These are phyloP conservation scores for Calephelis nemesis DNA, from an alignment of 1,140 invertebrate species.

Conservation along the genomic window DNA sequence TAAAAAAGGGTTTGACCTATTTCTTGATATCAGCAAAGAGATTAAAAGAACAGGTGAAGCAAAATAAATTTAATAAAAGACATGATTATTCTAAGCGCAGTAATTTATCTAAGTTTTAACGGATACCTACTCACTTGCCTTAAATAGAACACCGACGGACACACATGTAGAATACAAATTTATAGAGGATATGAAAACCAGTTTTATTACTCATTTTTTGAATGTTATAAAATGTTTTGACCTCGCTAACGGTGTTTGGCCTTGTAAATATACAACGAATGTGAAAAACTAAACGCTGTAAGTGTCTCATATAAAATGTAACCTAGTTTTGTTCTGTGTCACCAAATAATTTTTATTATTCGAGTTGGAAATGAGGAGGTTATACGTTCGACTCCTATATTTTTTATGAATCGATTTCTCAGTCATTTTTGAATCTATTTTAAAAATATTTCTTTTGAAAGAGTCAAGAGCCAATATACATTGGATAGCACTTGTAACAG, in stretches of 20 bases:
- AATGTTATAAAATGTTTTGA: conserved; percentile 19
- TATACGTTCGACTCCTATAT: no score
- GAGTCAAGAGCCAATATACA: no score
- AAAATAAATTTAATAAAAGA: background rate
- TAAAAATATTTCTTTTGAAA: no score
- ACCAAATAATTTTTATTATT: background rate
- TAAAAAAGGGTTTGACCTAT: no score
- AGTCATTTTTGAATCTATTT: no score
- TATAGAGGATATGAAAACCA: conserved; percentile 24
- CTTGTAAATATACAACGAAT: conserved; percentile 13
- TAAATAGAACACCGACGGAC: conserved; percentile 23
- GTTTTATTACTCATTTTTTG: conserved; percentile 23
- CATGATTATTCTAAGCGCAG: conserved; percentile 1
- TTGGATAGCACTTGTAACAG: no score
- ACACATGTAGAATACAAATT: conserved; percentile 21
- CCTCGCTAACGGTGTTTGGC: conserved; percentile 19
- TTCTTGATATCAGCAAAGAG: no score
- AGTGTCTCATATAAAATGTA: background rate
- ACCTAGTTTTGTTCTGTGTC: background rate
- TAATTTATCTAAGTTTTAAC: conserved; percentile 8
- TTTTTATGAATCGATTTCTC: no score
- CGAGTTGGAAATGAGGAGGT: no score
- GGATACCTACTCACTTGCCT: conserved; percentile 13
- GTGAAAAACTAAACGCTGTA: conserved; percentile 6
- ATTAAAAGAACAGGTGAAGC: background rate